Base-by-base conservation (phyloP, 2,113 vertebrate species). In the Heterotilapia buettikoferi region DNA sequence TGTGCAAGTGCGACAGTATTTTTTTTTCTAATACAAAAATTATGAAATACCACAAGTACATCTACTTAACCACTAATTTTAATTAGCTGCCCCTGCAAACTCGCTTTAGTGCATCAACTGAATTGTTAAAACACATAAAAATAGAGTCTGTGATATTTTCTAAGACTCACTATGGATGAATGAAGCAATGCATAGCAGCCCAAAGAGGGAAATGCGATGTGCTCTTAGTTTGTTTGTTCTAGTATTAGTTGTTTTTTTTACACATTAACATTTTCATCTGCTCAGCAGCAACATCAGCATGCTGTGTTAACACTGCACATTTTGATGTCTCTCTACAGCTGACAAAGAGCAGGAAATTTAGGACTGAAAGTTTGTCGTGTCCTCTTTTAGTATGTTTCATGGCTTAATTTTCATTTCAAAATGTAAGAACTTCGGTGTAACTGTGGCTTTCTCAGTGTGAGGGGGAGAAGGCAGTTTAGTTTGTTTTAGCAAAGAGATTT, bases 111-210 rank as follows among this genome's bases (percentile, higher is more conserved):
- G 26, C 26, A 52, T n/a, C 73, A n/a, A 33, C 73, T 78, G 73
- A 52, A 31, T n/a, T 78, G 26, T 78, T 78, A 52, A 78, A 78
- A 78, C 26, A 52, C 26, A n/a, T 78, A 78, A 78, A 78, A 52
- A 52, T n/a, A n/a, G 71, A 76, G 71, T 78, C 26, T 6, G 26
- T 78, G 73, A n/a, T 50, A 78, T 31, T 78, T 50, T 50, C 16
- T 78, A 19, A 78, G 16, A 50, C 38, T 61, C 24, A 45, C 10
- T 61, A n/a, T 29, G 54, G 38, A 31, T 9, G 9, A 31, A 19
- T 61, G 9, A 82, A 82, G 38, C 80, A 18, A 56, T 29, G 40
- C 53, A 9, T 6, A 19, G 10, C 38, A 29, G 10, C 21, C n/a
- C 38, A 59, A 76, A 50, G 9, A 50, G 24, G 24, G 71, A 19